Conservation (phyloP, 2,888 invertebrate genomes). For the Melieria picta region DNA sequence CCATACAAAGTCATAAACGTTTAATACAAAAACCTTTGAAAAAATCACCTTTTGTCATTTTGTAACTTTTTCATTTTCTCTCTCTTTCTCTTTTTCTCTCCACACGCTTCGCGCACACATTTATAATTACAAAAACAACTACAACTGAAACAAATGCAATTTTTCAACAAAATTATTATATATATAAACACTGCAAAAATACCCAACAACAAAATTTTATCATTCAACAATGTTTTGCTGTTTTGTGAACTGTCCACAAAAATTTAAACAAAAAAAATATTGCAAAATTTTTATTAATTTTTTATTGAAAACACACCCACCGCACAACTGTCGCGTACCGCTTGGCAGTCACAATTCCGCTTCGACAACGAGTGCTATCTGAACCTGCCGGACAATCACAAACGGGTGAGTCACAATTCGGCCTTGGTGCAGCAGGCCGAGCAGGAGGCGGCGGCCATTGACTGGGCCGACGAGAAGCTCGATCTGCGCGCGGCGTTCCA, state of each 20-base stretch:
- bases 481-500: slow-evolving; percentile 59
- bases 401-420: slow-evolving; percentile 73
- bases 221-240: neutral
- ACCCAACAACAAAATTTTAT: neutral
- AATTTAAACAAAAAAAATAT: slow-evolving; percentile 1
- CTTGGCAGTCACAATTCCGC: slow-evolving; percentile 95
- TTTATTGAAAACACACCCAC: slow-evolving; percentile 1
- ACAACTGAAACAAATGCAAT: slow-evolving; percentile 1
- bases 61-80: slow-evolving; percentile 10
- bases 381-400: slow-evolving; percentile 97
- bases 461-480: slow-evolving; percentile 58
- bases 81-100: slow-evolving; percentile 3
- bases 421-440: slow-evolving; percentile 52
- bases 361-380: slow-evolving; percentile 99
- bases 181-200: neutral
- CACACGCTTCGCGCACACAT: slow-evolving; percentile 15
- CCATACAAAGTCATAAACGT: neutral
- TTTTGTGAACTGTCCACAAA: no score
- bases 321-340: neutral
- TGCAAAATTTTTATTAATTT: neutral
- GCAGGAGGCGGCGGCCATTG: slow-evolving; percentile 57
- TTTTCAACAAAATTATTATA: neutral
- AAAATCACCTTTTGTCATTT: slow-evolving; percentile 9
- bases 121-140: neutral
- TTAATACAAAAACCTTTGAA: neutral